A percentile compares a stretch with the other conserved stretches of the same genome.
These are phyloP conservation scores for Aulostomus chinensis DNA, from an alignment of 2,797 vertebrate species.

Conservation along the genomic window DNA sequence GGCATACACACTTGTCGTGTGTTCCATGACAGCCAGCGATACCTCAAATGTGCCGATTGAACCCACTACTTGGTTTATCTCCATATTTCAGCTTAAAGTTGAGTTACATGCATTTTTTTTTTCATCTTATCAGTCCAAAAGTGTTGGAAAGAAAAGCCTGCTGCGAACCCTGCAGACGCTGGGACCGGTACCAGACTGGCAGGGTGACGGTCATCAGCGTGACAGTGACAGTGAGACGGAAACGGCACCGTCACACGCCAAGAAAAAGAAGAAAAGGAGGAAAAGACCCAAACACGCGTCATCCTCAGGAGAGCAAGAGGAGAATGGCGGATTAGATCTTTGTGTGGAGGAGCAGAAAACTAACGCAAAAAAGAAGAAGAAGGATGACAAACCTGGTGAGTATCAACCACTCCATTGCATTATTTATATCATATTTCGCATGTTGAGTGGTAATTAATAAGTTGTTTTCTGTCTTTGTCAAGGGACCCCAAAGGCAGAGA, in stretches of 20 bases:
- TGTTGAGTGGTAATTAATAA: not conserved
- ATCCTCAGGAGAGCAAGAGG: slow-evolving; percentile 25
- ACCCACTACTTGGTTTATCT: no score
- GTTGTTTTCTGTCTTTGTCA: slow-evolving; percentile 7
- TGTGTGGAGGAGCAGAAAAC: slow-evolving; percentile 18
- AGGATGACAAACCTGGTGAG: slow-evolving; percentile 53
- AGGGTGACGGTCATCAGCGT: slow-evolving; percentile 19
- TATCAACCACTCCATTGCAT: no score
- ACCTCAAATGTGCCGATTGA: no score
- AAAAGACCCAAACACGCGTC: slow-evolving; percentile 58
- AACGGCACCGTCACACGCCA: slow-evolving; percentile 13
- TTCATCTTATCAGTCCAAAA: slow-evolving; percentile 42
- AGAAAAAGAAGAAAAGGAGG: slow-evolving; percentile 72
- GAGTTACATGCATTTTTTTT: not conserved
- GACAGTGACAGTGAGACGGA: slow-evolving; percentile 72
- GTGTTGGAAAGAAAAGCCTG: slow-evolving; percentile 75
- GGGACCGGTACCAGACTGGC: slow-evolving; percentile 75
- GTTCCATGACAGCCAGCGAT: no score
- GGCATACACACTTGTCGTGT: no score
- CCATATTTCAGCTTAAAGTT: no score
- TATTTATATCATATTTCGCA: no score
- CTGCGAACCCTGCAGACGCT: slow-evolving; percentile 78
- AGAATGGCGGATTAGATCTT: slow-evolving; percentile 14
- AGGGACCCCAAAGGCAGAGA: slow-evolving; percentile 32
- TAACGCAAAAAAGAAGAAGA: slow-evolving; percentile 44